These are phyloP conservation scores for Enteromius unitaeniatus DNA, from an alignment of 2,797 vertebrate genomes.

Conservation along the genomic window DNA sequence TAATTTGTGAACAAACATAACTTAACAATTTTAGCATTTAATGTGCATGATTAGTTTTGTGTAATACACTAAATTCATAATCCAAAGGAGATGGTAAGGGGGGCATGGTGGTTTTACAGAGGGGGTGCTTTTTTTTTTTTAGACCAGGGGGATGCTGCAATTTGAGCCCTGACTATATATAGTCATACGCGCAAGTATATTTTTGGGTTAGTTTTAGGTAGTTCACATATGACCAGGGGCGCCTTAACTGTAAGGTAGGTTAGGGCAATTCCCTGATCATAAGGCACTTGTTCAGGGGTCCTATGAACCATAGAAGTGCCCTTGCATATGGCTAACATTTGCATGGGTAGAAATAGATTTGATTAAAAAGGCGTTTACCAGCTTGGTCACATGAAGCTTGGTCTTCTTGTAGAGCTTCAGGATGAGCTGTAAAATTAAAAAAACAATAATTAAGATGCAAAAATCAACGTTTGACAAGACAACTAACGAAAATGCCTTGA, in stretches of 20 bases:
- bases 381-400: constrained; percentile 74
- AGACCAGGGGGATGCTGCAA: too few species aligned
- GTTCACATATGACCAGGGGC: not conserved
- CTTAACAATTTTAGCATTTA: too few species aligned
- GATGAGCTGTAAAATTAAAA: constrained; percentile 64
- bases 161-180: too few species aligned
- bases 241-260: not conserved
- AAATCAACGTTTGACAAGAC: not conserved
- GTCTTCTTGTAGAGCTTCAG: constrained; percentile 68
- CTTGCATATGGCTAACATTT: not conserved
- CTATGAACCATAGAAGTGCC: not conserved
- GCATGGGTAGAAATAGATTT: not conserved
- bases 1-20: too few species aligned
- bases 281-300: not conserved
- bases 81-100: too few species aligned
- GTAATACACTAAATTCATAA: too few species aligned
- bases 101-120: too few species aligned
- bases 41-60: too few species aligned
- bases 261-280: not conserved
- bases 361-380: constrained; percentile 65
- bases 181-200: not conserved
- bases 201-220: not conserved
- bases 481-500: not conserved
- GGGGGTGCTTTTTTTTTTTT: too few species aligned
- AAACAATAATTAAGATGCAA: not conserved